Conservation (phyloP, 1,140 invertebrate species). For the Drosophila dunni region DNA sequence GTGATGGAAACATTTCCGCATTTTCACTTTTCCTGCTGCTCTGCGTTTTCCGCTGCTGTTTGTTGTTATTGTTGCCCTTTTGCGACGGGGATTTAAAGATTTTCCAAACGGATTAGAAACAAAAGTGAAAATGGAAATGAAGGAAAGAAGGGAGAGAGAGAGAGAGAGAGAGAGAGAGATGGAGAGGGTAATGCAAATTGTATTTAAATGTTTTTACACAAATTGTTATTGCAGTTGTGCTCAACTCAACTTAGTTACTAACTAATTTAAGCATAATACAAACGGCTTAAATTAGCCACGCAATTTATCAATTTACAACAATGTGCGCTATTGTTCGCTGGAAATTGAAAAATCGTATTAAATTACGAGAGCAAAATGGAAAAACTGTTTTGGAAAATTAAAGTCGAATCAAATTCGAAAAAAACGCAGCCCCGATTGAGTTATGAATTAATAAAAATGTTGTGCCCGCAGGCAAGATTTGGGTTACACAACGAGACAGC, state of each 20-base stretch:
- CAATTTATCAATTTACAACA: constrained; percentile 54
- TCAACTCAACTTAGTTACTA: constrained; percentile 13
- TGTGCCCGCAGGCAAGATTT: constrained; percentile 81
- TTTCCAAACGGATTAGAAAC: constrained; percentile 72
- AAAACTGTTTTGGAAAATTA: constrained; percentile 56
- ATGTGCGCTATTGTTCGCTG: constrained; percentile 9
- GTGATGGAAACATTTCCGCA: constrained; percentile 79
- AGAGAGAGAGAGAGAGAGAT: constrained; percentile 24
- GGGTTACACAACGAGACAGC: constrained; percentile 64
- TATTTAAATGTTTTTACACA: constrained; percentile 15
- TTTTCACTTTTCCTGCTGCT: neutral
- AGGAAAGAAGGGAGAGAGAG: constrained; percentile 33
- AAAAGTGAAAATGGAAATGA: constrained; percentile 40
- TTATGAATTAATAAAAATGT: constrained; percentile 84
- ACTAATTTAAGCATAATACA: constrained; percentile 61
- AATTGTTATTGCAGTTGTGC: neutral
- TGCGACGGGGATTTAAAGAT: constrained; percentile 72
- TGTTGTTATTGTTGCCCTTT: constrained; percentile 69
- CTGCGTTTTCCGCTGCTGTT: neutral
- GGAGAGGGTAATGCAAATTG: constrained; percentile 41
- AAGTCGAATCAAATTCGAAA: constrained; percentile 69
- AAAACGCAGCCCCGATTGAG: constrained; percentile 63
- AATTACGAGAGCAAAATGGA: constrained; percentile 55
- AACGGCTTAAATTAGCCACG: constrained; percentile 51
- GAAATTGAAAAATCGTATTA: constrained; percentile 77